Conservation (phyloP, 2,888 invertebrate genomes). For the Sphinx pinastri region DNA sequence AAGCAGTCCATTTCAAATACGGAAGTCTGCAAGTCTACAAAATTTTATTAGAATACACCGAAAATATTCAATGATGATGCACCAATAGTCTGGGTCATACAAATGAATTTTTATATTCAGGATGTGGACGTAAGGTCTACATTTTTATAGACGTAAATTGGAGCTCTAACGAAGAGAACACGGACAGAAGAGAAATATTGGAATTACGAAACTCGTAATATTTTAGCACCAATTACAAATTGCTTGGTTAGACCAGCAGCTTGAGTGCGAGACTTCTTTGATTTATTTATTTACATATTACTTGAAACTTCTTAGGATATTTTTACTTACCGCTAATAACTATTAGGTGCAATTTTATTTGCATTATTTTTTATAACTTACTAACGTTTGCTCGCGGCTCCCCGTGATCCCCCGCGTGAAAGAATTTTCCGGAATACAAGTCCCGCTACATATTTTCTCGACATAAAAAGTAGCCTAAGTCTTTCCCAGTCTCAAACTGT, state of each 20-base stretch:
- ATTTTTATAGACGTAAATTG: conserved; percentile 22
- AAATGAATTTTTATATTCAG: conserved; percentile 22
- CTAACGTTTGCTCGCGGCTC: no score
- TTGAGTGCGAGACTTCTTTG: background rate
- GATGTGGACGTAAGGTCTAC: background rate
- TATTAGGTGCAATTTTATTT: no score
- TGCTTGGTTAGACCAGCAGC: background rate
- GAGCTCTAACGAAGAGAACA: conserved; percentile 19
- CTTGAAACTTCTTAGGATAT: background rate
- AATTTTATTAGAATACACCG: background rate
- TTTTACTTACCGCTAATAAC: background rate
- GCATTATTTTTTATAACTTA: no score
- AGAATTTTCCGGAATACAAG: no score
- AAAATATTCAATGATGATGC: background rate
- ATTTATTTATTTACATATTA: no score
- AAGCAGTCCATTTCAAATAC: no score
- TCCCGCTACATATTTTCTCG: no score
- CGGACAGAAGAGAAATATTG: conserved; percentile 20
- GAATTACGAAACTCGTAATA: conserved; percentile 11
- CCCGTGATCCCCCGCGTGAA: no score
- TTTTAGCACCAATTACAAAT: conserved; percentile 20
- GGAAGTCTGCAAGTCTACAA: no score
- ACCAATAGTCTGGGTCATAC: background rate
- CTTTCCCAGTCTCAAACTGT: no score
- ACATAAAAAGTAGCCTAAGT: no score